Evolutionary conservation across 1,140 invertebrate genomes (phyloP), one percentile per base, ranked within the genome.

Genomic region (Eurosta solidaginis): DNA sequence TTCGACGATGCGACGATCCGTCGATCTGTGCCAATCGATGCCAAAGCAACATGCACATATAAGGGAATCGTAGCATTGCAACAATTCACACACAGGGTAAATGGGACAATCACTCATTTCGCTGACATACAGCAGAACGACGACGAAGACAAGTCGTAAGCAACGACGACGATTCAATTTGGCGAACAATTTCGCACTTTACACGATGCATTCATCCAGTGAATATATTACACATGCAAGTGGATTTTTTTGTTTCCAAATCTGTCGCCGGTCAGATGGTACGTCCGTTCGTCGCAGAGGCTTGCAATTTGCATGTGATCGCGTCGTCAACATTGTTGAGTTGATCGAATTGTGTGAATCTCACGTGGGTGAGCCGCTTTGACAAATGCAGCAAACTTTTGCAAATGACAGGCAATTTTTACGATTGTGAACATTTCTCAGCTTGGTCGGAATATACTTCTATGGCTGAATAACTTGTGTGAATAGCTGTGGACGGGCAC

Each of bases 341-440:
- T 68, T 68, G 59, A 68, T 68, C 59, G 59, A 68, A 68, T 68
- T 33, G n/a, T n/a, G n/a, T n/a, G 59, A 68, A 68, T 68, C 59
- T 68, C 59, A 68, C 59, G 59, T 68, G 59, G 59, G 59, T 68
- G 59, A 68, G 59, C 59, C 59, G 33, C 59, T 33, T 40, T 68
- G 59, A 68, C 59, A 68, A 68, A 68, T 68, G 59, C 59, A 68
- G n/a, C 17, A 40, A 40, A 68, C 33, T 68, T 68, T 68, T 33
- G 59, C 59, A 68, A 68, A 68, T 68, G 59, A 68, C 59, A 68
- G 59, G 59, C 59, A 10, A 68, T 40, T 68, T 68, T 68, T 68
- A 40, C 33, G 59, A 68, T 68, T 68, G 59, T 33, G 40, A 68
- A 68, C 59, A 68, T 68, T 33, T 68, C 27, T 68, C 29, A 68